These are phyloP conservation scores for Perizoma flavofasciatum DNA, from an alignment of 2,888 invertebrate genomes.

Conservation along the genomic window DNA sequence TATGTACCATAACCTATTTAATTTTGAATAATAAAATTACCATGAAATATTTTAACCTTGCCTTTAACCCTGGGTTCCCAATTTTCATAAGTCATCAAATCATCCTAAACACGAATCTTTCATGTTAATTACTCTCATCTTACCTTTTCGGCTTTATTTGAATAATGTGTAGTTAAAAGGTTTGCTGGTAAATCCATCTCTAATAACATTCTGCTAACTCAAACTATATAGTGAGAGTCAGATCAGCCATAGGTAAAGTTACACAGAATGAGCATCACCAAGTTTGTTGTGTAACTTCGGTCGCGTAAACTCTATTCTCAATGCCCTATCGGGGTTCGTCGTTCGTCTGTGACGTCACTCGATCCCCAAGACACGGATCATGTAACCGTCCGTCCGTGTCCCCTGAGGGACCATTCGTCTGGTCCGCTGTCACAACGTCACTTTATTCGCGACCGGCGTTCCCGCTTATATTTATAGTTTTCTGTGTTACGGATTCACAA, in stretches of 20 bases:
- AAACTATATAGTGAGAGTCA: no score
- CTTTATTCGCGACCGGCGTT: conserved; percentile 40
- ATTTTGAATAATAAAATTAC: no score
- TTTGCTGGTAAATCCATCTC: no score
- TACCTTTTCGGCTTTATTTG: conserved; percentile 35
- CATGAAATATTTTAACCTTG: no score
- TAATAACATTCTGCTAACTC: no score
- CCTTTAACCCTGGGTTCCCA: no score
- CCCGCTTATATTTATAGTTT: conserved; percentile 43
- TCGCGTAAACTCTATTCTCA: conserved; percentile 10
- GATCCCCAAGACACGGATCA: conserved; percentile 45
- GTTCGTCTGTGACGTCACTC: conserved; percentile 42
- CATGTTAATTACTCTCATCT: neutral
- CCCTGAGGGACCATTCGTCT: conserved; percentile 52
- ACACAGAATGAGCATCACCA: no score
- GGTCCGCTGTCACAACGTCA: conserved; percentile 55
- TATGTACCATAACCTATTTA: no score
- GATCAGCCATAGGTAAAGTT: no score
- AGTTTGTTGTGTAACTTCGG: neutral
- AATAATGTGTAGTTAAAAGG: conserved; percentile 38
- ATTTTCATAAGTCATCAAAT: no score
- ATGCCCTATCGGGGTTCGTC: conserved; percentile 25
- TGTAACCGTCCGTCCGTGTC: conserved; percentile 43
- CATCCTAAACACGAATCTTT: neutral
- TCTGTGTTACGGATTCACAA: conserved; percentile 21